phyloP scores from a whole-genome alignment of 2,888 invertebrate genomes.

The Eristalinus sepulchralis region DNA sequence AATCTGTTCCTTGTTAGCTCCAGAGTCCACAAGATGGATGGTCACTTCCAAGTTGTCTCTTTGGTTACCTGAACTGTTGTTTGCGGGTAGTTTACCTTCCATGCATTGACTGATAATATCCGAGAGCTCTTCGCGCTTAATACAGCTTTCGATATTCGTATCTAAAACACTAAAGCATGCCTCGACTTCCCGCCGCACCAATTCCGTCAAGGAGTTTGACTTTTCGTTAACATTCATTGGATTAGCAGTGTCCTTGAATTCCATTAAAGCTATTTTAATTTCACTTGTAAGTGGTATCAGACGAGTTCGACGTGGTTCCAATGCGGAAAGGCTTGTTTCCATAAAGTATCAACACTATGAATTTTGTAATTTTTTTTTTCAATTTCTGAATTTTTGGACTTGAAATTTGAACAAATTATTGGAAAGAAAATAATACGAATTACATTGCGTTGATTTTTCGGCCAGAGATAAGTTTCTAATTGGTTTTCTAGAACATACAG shows the following conservation, averaged over 20 bases:
- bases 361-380: constrained; percentile 1
- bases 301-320: constrained; percentile 1
- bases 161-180: background rate
- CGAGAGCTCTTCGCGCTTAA: background rate
- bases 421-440: background rate
- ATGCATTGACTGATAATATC: constrained; percentile 1
- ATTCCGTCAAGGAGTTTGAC: background rate
- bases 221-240: background rate
- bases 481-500: no score
- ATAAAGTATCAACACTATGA: constrained; percentile 22
- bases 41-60: background rate
- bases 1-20: background rate
- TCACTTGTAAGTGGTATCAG: constrained; percentile 46
- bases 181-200: background rate
- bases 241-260: background rate
- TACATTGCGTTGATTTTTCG: background rate
- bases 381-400: constrained; percentile 9
- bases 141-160: background rate
- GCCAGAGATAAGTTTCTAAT: no score
- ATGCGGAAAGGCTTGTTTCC: constrained; percentile 45
- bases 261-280: background rate
- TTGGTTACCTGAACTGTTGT: background rate
- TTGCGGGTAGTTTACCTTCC: background rate
- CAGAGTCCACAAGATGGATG: background rate
- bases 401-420: constrained; percentile 23